Base-by-base conservation (phyloP, 1,140 invertebrate genomes). In the Oscheius sp. region DNA sequence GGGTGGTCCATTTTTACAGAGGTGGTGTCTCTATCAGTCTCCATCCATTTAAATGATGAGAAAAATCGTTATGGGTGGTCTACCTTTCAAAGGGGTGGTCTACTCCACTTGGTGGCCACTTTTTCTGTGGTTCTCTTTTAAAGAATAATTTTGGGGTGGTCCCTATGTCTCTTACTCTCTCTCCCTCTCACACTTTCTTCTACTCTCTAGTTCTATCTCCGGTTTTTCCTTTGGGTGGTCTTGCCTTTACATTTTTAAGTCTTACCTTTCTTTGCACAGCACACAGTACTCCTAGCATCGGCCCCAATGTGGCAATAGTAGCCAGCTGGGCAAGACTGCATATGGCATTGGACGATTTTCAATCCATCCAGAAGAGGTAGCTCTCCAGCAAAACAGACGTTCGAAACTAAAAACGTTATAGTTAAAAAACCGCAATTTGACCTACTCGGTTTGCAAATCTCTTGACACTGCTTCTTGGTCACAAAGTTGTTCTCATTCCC, bases 401-500 rank as follows among this genome's bases (percentile, higher is more conserved):
- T 78, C 20, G 64, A 34, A 4, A 76, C 76, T 78, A 61, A 10
- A 78, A 78, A 18, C 15, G 36, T 3, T 7, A 63, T 13, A 0
- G 20, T 15, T 59, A 15, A 15, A 15, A 23, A 45, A 45, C 18
- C 13, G 20, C 36, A 63, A 36, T 32, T 13, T 4, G 20, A 3
- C 75, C 62, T 76, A 76, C 75, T 49, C n/a, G 74, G 74, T 32
- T 74, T 49, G 68, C 74, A 76, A 28, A 32, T 46, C 26, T 74
- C 75, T 52, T 77, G 66, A 42, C 77, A 78, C 3, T 49, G 58
- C 20, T 73, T 65, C 29, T 62, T 71, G 1, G 69, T 74, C 36
- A 78, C 23, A 38, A 78, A 78, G 45, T 78, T 78, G 46, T 78
- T 78, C 62, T 66, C 46, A 68, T 78, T 78, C 23, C 77, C 77